These are phyloP conservation scores for Grallaria varia DNA, from an alignment of 2,113 vertebrate species.

Conservation along the genomic window DNA sequence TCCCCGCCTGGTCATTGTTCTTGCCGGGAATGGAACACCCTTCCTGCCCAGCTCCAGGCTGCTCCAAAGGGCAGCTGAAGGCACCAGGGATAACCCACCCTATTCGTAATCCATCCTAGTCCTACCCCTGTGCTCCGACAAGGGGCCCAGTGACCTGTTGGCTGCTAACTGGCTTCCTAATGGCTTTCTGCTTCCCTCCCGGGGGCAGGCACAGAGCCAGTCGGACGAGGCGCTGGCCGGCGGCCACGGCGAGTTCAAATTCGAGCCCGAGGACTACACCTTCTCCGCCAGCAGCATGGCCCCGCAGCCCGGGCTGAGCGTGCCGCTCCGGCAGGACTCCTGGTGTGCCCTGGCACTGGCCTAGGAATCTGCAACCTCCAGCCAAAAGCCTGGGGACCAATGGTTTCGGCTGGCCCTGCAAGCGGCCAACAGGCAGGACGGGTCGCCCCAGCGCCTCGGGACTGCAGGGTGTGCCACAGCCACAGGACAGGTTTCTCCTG, in stretches of 20 bases:
- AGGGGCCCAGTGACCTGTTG: fast-evolving
- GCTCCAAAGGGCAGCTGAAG: fast-evolving
- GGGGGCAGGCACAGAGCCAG: constrained; percentile 72
- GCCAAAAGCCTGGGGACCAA: neutral
- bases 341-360: constrained; percentile 92
- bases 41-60: fast-evolving
- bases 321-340: constrained; percentile 78
- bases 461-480: neutral
- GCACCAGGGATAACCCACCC: neutral
- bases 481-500: neutral
- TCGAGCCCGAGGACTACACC: constrained; percentile 84
- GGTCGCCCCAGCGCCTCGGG: neutral
- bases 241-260: constrained; percentile 87
- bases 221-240: constrained; percentile 54
- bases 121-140: fast-evolving
- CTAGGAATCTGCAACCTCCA: constrained; percentile 60
- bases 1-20: neutral
- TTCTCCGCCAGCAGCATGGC: constrained; percentile 77
- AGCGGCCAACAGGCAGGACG: neutral
- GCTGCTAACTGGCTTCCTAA: neutral
- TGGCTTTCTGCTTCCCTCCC: neutral
- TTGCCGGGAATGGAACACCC: neutral
- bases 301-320: constrained; percentile 74
- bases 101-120: neutral
- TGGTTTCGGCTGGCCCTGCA: neutral